Evolutionary conservation across 2,888 invertebrate species (phyloP).

Genomic region (Auanema sp.): DNA sequence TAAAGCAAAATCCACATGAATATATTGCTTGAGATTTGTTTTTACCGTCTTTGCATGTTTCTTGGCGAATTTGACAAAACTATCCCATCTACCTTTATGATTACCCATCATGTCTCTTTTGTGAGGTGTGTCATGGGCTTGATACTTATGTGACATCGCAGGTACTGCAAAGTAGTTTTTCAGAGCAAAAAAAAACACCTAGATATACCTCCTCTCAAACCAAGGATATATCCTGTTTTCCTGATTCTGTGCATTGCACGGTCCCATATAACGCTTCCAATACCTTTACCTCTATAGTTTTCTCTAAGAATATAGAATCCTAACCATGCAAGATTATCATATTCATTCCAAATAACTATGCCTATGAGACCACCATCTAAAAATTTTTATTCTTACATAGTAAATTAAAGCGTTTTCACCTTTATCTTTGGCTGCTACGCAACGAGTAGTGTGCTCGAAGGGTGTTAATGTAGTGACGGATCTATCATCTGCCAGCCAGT

Average conservation of each 20-base stretch:
- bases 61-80: too few species aligned
- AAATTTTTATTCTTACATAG: background rate
- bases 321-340: conserved; percentile 33
- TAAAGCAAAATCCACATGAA: too few species aligned
- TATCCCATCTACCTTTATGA: too few species aligned
- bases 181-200: background rate
- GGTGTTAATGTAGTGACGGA: conserved; percentile 39
- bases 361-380: conserved; percentile 31
- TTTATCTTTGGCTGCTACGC: conserved; percentile 31
- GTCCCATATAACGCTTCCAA: conserved; percentile 35
- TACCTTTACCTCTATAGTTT: conserved; percentile 35
- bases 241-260: conserved; percentile 31
- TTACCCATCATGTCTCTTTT: too few species aligned
- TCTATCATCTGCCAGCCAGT: conserved; percentile 39
- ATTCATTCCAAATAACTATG: conserved; percentile 40
- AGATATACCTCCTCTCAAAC: conserved; percentile 30
- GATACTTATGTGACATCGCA: too few species aligned
- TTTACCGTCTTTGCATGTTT: too few species aligned
- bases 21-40: too few species aligned
- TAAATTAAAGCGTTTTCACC: conserved; percentile 13
- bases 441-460: conserved; percentile 22
- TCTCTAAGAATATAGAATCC: conserved; percentile 36
- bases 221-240: conserved; percentile 21
- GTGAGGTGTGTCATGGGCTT: too few species aligned
- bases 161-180: too few species aligned